These are phyloP conservation scores for Drosophila arawakana DNA, from an alignment of 1,140 invertebrate species.

Conservation along the genomic window DNA sequence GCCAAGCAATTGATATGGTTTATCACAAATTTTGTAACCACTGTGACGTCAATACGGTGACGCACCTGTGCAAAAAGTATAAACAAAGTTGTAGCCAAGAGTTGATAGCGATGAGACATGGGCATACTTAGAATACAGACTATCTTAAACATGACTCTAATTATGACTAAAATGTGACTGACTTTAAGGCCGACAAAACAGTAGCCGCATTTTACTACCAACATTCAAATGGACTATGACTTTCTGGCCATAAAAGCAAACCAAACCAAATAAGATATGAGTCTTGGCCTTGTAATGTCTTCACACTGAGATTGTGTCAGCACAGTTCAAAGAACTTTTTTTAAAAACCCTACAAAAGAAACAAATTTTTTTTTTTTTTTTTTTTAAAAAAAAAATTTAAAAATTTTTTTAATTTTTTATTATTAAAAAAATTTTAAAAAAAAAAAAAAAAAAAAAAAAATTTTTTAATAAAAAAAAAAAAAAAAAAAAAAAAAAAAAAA, in stretches of 20 bases:
- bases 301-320: neutral
- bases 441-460: no score
- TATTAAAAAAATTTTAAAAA: no score
- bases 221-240: neutral
- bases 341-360: no score
- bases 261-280: slow-evolving; percentile 12
- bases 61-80: slow-evolving; percentile 42
- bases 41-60: slow-evolving; percentile 44
- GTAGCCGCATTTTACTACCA: slow-evolving; percentile 24
- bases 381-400: no score
- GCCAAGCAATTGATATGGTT: slow-evolving; percentile 13
- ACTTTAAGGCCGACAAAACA: slow-evolving; percentile 27
- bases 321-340: slow-evolving; percentile 41
- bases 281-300: slow-evolving; percentile 36
- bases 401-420: no score
- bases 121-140: no score
- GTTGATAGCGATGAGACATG: slow-evolving; percentile 53
- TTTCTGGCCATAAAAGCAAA: slow-evolving; percentile 29
- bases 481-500: no score
- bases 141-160: slow-evolving; percentile 5
- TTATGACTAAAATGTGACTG: slow-evolving; percentile 35
- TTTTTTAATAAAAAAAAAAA: no score
- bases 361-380: no score
- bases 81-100: slow-evolving; percentile 54
- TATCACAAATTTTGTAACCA: slow-evolving; percentile 15